phyloP scores from a whole-genome alignment of 2,113 vertebrate genomes.

The Isichthys henryi region DNA sequence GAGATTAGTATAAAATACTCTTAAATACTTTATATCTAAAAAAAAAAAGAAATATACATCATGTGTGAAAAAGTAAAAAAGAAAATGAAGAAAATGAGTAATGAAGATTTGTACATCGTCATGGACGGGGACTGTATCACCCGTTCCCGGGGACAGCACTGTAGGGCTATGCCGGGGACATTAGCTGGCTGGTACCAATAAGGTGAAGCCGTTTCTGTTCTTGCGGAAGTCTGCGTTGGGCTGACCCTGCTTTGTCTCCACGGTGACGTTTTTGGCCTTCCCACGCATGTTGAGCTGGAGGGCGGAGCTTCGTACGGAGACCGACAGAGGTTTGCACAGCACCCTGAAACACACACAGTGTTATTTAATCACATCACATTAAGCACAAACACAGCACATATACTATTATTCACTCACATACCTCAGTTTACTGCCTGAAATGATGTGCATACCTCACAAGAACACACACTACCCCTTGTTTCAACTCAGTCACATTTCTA shows the following conservation, averaged over 20 bases:
- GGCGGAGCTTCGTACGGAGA: slow-evolving; percentile 61
- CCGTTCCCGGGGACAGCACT: not conserved
- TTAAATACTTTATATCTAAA: slow-evolving; percentile 1
- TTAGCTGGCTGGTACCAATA: slow-evolving; percentile 61
- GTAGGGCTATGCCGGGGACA: not conserved
- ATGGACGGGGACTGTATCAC: not conserved
- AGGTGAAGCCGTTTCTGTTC: slow-evolving; percentile 60
- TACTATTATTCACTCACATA: not conserved
- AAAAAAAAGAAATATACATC: not conserved
- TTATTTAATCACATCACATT: not conserved
- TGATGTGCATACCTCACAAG: not conserved
- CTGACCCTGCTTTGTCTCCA: slow-evolving; percentile 54
- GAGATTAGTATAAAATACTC: not conserved
- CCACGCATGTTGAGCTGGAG: slow-evolving; percentile 67
- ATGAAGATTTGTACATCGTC: not conserved
- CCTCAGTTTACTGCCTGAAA: not conserved
- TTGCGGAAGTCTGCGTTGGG: slow-evolving; percentile 68
- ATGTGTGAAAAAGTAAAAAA: not conserved
- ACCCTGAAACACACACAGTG: slow-evolving; percentile 53
- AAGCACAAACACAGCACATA: not conserved
- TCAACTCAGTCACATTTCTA: not conserved
- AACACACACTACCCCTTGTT: not conserved
- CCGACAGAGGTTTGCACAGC: slow-evolving; percentile 50
- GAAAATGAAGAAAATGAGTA: not conserved
- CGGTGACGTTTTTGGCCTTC: slow-evolving; percentile 54